phyloP scores from a whole-genome alignment of 2,888 invertebrate genomes.

The Diachrysia chrysitis region DNA sequence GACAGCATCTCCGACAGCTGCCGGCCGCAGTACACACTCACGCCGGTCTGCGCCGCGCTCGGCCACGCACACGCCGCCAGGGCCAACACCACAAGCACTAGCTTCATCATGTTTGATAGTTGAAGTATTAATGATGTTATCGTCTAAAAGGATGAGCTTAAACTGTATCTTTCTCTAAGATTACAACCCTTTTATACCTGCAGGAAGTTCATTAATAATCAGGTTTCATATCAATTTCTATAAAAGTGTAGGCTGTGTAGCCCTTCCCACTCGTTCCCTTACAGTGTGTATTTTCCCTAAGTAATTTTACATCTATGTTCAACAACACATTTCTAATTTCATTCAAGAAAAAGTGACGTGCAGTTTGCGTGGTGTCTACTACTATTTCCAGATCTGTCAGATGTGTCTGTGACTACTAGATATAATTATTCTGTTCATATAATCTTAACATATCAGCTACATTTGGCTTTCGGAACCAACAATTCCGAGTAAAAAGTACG shows the following conservation, averaged over 20 bases:
- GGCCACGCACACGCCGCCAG: conserved; percentile 17
- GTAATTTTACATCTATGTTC: too few species aligned
- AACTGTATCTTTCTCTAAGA: conserved; percentile 23
- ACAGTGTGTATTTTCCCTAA: background rate
- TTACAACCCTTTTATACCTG: conserved; percentile 34
- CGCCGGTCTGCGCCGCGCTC: conserved; percentile 4
- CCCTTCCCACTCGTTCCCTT: conserved; percentile 19
- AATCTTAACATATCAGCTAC: too few species aligned
- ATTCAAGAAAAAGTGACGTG: too few species aligned
- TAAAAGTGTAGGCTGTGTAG: conserved; percentile 11
- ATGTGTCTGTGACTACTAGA: too few species aligned
- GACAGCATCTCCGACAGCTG: conserved; percentile 29
- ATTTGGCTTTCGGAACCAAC: too few species aligned
- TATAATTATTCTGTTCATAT: too few species aligned
- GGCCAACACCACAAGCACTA: conserved; percentile 16
- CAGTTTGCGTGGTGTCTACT: too few species aligned
- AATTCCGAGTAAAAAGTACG: too few species aligned
- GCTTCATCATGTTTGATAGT: conserved; percentile 25
- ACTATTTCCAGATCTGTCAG: too few species aligned
- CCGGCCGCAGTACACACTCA: conserved; percentile 43
- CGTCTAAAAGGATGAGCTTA: conserved; percentile 16
- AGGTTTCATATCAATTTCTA: background rate
- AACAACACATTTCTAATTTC: too few species aligned
- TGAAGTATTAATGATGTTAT: conserved; percentile 6
- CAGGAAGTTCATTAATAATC: conserved; percentile 32